Base-by-base conservation (phyloP, 37 sponge, comb jelly and placozoan species). In the Haliclona indistincta region DNA sequence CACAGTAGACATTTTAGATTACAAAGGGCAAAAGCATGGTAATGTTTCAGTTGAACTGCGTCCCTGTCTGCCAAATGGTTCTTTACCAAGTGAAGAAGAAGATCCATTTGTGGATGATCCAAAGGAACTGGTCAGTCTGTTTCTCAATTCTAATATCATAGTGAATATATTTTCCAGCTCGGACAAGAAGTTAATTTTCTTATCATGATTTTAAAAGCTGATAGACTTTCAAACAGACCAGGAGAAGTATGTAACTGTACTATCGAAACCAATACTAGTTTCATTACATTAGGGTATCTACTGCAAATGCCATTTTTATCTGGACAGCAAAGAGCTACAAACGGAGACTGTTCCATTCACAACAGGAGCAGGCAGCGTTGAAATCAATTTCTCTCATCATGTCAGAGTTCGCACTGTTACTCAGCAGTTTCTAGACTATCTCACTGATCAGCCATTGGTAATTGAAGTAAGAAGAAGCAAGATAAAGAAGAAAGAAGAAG, bases 401-500 rank as follows among this genome's bases (percentile, higher is more conserved):
- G 75, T 78, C 64, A 49, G 69, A 5, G 65, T 82, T 49, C 30
- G 60, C 15, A 78, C 92, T n/a, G 92, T 91, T 19, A 86, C 86
- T 35, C 45, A 85, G 51, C 78, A 81, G 80, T 71, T 85, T 38
- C 51, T 90, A 38, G 71, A 79, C n/a, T 90, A 84, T 37, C 61
- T 90, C 23, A 56, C 54, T 3, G 44, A 64, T 20, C 76, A 90
- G 66, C 74, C 81, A 28, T 60, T 90, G 22, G 61, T 85, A 6
- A 85, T 90, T 28, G 86, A 85, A 47, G 56, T 90, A 4, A 84
- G 84, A 81, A 84, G 84, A 5, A 70, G 84, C 5, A 81, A 89
- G 71, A 62, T 54, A 17, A 19, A 68, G 15, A 26, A 3, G 44
- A 43, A 43, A 23, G 45, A 43, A 23, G 22, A 25, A 7, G 26